phyloP scores from a whole-genome alignment of 2,888 invertebrate species.

The Leptinotarsa haldemani region DNA sequence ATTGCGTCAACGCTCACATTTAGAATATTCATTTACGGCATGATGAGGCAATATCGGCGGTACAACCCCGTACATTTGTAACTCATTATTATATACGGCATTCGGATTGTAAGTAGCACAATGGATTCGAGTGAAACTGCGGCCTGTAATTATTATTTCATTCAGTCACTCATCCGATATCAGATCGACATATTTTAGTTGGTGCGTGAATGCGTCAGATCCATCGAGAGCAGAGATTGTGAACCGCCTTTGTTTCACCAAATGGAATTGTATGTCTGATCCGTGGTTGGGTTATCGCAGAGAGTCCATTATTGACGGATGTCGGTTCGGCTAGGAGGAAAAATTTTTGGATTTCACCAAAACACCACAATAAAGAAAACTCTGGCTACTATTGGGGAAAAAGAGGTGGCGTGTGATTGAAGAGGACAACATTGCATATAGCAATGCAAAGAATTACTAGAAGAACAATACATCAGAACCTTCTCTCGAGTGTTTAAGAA shows the following conservation, averaged over 20 bases:
- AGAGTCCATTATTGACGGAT: neutral
- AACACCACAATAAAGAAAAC: too few relatives aligned
- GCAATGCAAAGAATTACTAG: too few relatives aligned
- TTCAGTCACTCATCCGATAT: conserved; percentile 59
- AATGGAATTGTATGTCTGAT: conserved; percentile 4
- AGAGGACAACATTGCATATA: too few relatives aligned
- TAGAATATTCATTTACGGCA: conserved; percentile 34
- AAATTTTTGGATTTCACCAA: too few relatives aligned
- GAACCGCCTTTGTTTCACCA: conserved; percentile 13
- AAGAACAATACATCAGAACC: too few relatives aligned
- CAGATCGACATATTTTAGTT: conserved; percentile 46
- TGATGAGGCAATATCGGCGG: conserved; percentile 52
- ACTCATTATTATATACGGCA: conserved; percentile 55
- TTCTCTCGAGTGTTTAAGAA: too few relatives aligned
- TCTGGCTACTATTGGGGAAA: too few relatives aligned
- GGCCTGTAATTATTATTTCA: conserved; percentile 65
- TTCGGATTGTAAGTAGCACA: conserved; percentile 56
- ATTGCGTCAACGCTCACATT: conserved; percentile 4
- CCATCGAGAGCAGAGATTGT: conserved; percentile 18
- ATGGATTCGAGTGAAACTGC: conserved; percentile 60
- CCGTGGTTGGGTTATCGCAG: neutral
- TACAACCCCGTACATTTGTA: conserved; percentile 50
- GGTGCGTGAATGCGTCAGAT: conserved; percentile 23
- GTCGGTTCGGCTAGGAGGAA: neutral
- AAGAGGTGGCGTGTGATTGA: too few relatives aligned